Percentiles rank a stretch among this genome's conserved stretches.
Evolutionary conservation across 1,140 invertebrate genomes (phyloP).

Genomic region (Ceratina australensis): DNA sequence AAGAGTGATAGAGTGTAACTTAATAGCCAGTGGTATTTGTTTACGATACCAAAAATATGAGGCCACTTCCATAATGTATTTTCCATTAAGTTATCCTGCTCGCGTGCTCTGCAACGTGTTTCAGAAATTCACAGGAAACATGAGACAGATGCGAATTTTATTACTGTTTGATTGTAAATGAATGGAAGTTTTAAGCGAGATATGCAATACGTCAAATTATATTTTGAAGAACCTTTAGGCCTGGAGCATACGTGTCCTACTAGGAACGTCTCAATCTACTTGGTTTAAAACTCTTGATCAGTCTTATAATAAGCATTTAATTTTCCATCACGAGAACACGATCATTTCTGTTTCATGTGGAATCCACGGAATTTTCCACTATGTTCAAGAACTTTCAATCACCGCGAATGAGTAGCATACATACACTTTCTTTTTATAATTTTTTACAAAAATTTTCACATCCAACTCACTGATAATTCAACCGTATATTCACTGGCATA

Average conservation of each 20-base stretch:
- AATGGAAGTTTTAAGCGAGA: not conserved
- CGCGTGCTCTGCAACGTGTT: not conserved
- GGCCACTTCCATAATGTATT: no score
- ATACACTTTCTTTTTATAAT: not conserved
- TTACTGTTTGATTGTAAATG: not conserved
- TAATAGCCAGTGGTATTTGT: no score
- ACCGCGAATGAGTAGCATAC: not conserved
- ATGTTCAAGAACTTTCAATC: not conserved
- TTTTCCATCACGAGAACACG: no score
- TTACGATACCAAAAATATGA: no score
- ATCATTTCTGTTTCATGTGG: not conserved
- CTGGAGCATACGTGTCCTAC: not conserved
- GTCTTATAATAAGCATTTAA: not conserved
- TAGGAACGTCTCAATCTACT: not conserved
- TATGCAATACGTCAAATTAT: not conserved
- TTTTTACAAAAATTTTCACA: not conserved
- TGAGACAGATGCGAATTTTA: not conserved
- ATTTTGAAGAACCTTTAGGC: not conserved
- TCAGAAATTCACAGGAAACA: not conserved
- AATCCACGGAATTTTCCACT: not conserved
- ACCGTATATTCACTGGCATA: not conserved
- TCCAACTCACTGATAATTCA: constrained; percentile 1
- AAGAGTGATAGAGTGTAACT: no score
- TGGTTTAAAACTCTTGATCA: not conserved
- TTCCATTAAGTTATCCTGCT: no score